Evolutionary conservation across 1,140 invertebrate species (phyloP).

Genomic region (Pentalonia nigronervosa): DNA sequence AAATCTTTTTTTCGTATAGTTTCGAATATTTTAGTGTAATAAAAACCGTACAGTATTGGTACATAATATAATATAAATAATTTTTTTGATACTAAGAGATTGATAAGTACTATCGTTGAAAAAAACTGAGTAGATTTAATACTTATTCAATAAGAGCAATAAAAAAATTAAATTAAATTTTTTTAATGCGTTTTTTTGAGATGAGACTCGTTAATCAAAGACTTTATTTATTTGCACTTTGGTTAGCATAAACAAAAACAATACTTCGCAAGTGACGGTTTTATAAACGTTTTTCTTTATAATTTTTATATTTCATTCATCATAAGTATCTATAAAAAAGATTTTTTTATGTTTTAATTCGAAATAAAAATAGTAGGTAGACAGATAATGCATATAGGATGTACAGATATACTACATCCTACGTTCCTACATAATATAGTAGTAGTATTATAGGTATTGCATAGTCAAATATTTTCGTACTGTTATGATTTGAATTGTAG

Average conservation of each 20-base stretch:
- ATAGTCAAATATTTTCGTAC: not conserved
- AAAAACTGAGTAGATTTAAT: not conserved
- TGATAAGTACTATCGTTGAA: not conserved
- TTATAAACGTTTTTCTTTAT: not conserved
- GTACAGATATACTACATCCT: not conserved
- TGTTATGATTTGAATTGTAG: conserved; percentile 5
- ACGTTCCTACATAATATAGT: not conserved
- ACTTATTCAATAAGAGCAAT: not conserved
- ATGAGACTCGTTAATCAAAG: not conserved
- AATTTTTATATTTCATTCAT: not conserved
- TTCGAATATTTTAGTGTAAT: not conserved
- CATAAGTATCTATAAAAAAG: not conserved
- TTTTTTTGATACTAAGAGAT: not conserved
- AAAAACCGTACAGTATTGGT: not conserved
- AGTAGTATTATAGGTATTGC: not conserved
- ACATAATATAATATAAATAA: not conserved
- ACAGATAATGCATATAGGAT: not conserved
- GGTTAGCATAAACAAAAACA: not conserved
- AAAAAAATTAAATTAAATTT: not conserved
- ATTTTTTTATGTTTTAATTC: not conserved
- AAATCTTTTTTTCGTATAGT: not conserved
- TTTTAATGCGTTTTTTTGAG: not conserved
- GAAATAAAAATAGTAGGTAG: not conserved
- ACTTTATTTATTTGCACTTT: not conserved
- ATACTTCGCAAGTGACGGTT: not conserved